phyloP scores from a whole-genome alignment of 2,888 invertebrate species.

The Timandra comae region DNA sequence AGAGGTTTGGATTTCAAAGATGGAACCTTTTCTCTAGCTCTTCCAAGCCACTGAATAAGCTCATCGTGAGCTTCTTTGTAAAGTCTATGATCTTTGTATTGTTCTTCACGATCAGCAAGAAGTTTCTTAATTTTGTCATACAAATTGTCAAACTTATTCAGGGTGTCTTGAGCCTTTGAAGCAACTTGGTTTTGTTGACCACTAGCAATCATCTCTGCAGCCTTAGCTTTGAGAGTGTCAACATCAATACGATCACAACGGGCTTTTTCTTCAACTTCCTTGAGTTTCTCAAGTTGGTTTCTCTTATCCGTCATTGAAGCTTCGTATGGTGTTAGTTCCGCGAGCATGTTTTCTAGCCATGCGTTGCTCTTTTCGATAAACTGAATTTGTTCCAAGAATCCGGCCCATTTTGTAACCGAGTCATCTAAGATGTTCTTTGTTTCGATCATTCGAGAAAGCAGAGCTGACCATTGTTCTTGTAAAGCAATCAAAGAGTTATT shows the following conservation, averaged over 20 bases:
- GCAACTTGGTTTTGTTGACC: slow-evolving; percentile 91
- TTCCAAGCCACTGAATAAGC: slow-evolving; percentile 89
- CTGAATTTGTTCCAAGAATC: slow-evolving; percentile 91
- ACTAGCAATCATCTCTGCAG: slow-evolving; percentile 89
- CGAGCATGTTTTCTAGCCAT: slow-evolving; percentile 84
- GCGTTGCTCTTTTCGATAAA: slow-evolving; percentile 88
- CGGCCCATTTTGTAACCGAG: slow-evolving; percentile 93
- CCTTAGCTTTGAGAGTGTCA: slow-evolving; percentile 88
- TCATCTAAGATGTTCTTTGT: slow-evolving; percentile 92
- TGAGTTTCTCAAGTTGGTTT: slow-evolving; percentile 88
- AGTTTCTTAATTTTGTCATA: slow-evolving; percentile 86
- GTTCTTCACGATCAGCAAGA: slow-evolving; percentile 86
- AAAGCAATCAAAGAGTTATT: slow-evolving; percentile 88
- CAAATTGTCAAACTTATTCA: slow-evolving; percentile 88
- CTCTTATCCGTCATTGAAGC: slow-evolving; percentile 91
- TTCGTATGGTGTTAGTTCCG: slow-evolving; percentile 85
- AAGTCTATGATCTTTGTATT: slow-evolving; percentile 90
- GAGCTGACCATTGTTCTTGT: slow-evolving; percentile 93
- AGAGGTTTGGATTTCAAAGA: slow-evolving; percentile 89
- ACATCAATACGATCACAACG: slow-evolving; percentile 94
- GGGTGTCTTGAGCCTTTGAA: slow-evolving; percentile 88
- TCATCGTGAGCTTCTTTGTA: slow-evolving; percentile 96
- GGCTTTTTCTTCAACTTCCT: slow-evolving; percentile 90
- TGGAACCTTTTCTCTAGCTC: slow-evolving; percentile 93
- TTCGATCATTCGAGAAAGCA: slow-evolving; percentile 92